Base-by-base conservation (phyloP, 2,113 vertebrate genomes). In the Neolamprologus toae region DNA sequence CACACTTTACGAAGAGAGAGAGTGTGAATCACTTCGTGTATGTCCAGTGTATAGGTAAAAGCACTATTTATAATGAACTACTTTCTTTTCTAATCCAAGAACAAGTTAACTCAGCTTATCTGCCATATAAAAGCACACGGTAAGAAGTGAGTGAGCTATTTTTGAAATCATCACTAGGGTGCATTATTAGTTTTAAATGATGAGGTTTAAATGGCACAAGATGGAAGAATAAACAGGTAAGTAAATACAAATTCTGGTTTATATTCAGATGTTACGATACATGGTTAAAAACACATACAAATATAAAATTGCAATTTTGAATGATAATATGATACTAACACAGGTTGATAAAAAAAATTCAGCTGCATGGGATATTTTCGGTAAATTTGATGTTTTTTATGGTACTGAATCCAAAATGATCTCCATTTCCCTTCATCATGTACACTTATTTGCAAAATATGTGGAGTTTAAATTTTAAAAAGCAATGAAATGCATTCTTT, bases 1-100 rank as follows among this genome's bases (percentile, higher is more conserved):
- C 93, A 99, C 99, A 2, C 95, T 99, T 84, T 98, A 97, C 89
- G 99, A 99, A 89, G 99, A 99, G 90, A 97, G 99, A 89, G 98
- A 98, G 53, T 99, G 99, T 96, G 98, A 99, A 95, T 96, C 97
- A 78, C 85, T 95, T 85, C 96, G 96, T 26, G 7, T 95, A 42
- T 99, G 99, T 92, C 97, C 98, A 45, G 88, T 91, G 11, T 99
- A 97, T 86, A 97, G 98, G 99, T 98, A 97, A 95, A 88, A 84
- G 40, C 71, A 68, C n/a, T n/a, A 78, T 80, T 83, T 83, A 53
- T 78, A 55, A 23, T 47, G 3, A 68, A 8, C 3, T 7, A 6
- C 37, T 66, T 35, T 78, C 17, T 4, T 73, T 81, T 88, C 16
- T 37, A 45, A 28, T 68, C 23, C 8, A 10, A 53, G 13, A 19